Base-by-base conservation (phyloP, 2,888 invertebrate genomes). In the Calameuta idolon region DNA sequence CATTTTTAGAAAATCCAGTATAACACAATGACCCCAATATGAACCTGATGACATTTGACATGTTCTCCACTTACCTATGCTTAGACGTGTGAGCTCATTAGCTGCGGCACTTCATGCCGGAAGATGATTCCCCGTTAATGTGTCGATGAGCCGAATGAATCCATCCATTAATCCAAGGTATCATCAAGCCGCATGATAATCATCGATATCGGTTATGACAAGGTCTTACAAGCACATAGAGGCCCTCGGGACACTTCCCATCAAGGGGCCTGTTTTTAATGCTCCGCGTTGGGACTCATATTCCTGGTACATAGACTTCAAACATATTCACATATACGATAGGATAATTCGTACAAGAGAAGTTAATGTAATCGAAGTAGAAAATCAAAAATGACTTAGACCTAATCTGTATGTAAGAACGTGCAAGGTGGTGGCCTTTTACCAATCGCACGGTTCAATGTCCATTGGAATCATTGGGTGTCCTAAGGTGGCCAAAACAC, bases 101-200 rank as follows among this genome's bases (percentile, higher is more conserved):
- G 85, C 79, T 80, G 74, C 74, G 79, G 78, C 79, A 81, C 86
- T 81, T 80, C 81, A 73, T 86, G 86, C 85, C 86, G 85, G 86
- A 85, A 85, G 85, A 85, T 79, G 82, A 83, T 83, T 23, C 55
- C 23, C 23, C 55, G 9, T 55, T 55, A 55, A 55, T 55, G 23
- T 55, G 55, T 55, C 55, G 55, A 55, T 55, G 55, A 55, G 23
- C 55, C 55, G 23, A 55, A 55, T 55, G 55, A 55, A 55, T 55
- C 9, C 55, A 15, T 55, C 55, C 55, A 55, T 55, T 55, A 55
- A 55, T 55, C 23, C 55, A 55, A 55, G 55, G 55, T 55, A 55
- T 55, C 55, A 23, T 55, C 55, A 55, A 55, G 23, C 23, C 83
- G 79, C 83, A 81, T 85, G 86, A 85, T 83, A 85, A 85, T 83